A percentile compares a stretch with the other conserved stretches of the same genome.
These are phyloP conservation scores for Aphodius granarius DNA, from an alignment of 2,888 invertebrate species.

Conservation along the genomic window DNA sequence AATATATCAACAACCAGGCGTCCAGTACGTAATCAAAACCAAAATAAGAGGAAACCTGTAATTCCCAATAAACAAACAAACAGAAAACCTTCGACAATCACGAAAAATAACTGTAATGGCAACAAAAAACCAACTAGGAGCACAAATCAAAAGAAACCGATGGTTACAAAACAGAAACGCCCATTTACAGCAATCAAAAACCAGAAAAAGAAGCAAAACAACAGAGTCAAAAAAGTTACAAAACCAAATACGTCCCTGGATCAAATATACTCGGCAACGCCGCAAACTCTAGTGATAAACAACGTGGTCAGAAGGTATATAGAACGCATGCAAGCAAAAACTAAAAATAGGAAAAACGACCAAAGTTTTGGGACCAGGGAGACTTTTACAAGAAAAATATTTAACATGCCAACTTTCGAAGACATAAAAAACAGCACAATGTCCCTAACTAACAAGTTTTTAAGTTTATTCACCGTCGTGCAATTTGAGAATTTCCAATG, in stretches of 20 bases:
- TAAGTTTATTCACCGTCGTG: constrained; percentile 72
- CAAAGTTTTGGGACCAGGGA: background rate
- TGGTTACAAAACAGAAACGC: background rate
- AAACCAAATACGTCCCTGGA: background rate
- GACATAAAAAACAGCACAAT: constrained; percentile 30
- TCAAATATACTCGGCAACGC: background rate
- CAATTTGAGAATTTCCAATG: constrained; percentile 70
- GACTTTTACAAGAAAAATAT: background rate
- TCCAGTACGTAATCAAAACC: background rate
- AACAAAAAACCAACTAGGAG: background rate
- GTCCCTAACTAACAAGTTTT: constrained; percentile 54
- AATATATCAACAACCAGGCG: background rate
- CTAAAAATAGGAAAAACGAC: background rate
- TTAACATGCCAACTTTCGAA: background rate
- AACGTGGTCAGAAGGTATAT: constrained; percentile 4
- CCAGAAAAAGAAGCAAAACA: background rate
- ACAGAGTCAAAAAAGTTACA: background rate
- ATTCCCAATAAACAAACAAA: background rate
- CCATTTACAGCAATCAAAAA: background rate
- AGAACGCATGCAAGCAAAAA: background rate
- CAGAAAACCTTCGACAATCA: background rate
- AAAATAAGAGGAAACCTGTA: background rate
- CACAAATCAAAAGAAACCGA: background rate
- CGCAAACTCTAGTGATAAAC: background rate
- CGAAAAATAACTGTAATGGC: background rate